Conservation (phyloP, 2,113 vertebrate genomes). For the Catharus fuscescens region DNA sequence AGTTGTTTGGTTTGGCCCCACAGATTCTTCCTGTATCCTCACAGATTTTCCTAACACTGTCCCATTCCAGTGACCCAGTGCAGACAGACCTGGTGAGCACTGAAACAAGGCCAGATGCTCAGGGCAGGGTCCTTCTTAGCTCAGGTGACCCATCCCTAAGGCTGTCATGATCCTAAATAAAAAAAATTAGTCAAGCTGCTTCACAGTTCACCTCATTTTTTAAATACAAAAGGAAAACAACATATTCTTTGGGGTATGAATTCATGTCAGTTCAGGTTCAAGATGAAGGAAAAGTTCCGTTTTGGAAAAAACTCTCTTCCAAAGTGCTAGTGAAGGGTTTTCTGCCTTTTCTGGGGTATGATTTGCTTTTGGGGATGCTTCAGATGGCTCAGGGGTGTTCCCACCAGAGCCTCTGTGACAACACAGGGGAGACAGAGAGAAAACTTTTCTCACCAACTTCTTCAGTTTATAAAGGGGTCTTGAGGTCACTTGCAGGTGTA, state of each 20-base stretch:
- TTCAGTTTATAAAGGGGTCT: background rate
- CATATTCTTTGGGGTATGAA: background rate
- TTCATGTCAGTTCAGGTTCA: background rate
- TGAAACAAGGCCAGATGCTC: background rate
- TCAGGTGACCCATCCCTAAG: background rate
- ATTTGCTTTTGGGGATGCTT: background rate
- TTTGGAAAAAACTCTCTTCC: background rate
- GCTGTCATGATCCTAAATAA: background rate
- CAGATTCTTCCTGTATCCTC: background rate
- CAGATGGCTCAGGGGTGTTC: background rate
- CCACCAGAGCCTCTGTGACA: background rate
- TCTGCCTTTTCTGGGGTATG: background rate
- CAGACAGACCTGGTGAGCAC: background rate
- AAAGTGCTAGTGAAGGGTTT: background rate
- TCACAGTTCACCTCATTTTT: background rate
- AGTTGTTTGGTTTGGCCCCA: background rate
- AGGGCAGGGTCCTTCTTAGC: background rate
- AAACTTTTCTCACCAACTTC: rapidly evolving
- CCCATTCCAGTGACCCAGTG: rapidly evolving
- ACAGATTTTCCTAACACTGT: background rate
- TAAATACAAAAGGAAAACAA: background rate
- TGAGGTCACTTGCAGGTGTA: background rate
- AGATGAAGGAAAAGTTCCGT: background rate
- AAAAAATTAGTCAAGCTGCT: background rate
- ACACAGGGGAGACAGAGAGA: rapidly evolving